Base-by-base conservation (phyloP, 2,113 vertebrate species). In the Noturus placidus region DNA sequence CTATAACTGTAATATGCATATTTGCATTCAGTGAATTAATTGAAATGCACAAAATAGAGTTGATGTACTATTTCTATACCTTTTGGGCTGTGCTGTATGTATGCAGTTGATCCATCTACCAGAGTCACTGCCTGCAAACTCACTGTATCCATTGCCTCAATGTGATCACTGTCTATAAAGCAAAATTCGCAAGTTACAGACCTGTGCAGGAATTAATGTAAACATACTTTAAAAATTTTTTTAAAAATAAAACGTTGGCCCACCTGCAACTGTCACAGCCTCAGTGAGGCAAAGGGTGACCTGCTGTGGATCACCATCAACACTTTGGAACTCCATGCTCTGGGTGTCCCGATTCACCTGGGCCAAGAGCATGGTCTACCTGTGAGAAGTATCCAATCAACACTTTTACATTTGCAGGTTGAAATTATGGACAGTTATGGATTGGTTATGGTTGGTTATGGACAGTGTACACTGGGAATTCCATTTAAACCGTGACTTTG, bases 271-370 rank as follows among this genome's bases (percentile, higher is more conserved):
- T 1, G 98, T 96, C 77, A 99, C 97, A 3, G 98, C 97, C 93
- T 99, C 98, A 33, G 98, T 96, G 88, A 99, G 93, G 92, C 98
- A 99, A 0, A 99, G 95, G 3, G 98, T 99, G 88, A 99, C 98
- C 1, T 98, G 97, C 87, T 99, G 97, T 84, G 96, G 94, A 89
- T 97, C 96, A 92, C 97, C 97, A 17, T 97, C 97, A 86, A 97
- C 97, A 94, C 96, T 97, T 79, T 99, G 97, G 95, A 99, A 99
- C 93, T 99, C 98, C 97, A 99, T 99, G 93, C 96, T 97, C 95
- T 99, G 98, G 91, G 98, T 97, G 93, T 99, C 97, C 93, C 97
- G 97, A 94, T 98, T 99, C 93, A 99, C 97, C 94, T 99, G 98
- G 88, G 98, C 98, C 94, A 99, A 93, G 95, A 99, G 97, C 98